A percentile compares a stretch with the other conserved stretches of the same genome.
Evolutionary conservation across 2,113 vertebrate species (phyloP).

Genomic region (Phalacrocorax brasilianus): DNA sequence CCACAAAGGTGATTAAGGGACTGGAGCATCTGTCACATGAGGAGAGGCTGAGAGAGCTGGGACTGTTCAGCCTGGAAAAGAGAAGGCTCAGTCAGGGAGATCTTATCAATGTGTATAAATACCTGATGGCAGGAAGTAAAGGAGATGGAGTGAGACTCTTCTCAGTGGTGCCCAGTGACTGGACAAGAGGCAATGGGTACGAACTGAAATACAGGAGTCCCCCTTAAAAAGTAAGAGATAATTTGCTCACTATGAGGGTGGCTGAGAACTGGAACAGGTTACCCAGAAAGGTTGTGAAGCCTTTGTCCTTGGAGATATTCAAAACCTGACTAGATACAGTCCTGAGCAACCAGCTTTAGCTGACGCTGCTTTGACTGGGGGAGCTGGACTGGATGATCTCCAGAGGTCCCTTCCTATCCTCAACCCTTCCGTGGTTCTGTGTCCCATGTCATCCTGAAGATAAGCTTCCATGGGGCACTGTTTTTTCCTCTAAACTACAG

Average conservation of each 20-base stretch:
- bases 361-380: neutral
- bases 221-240: neutral
- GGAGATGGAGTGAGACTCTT: neutral
- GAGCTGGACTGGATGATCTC: neutral
- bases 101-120: neutral
- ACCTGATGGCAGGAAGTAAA: neutral
- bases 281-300: neutral
- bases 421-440: neutral
- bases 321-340: neutral
- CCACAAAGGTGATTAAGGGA: neutral
- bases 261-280: neutral
- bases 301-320: neutral
- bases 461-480: neutral
- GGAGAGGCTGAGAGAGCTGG: neutral
- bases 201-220: neutral
- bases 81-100: neutral
- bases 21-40: neutral
- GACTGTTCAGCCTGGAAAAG: neutral
- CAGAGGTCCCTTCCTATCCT: neutral
- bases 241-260: neutral
- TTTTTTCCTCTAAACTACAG: neutral
- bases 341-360: neutral
- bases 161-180: neutral
- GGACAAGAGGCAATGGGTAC: neutral
- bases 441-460: fast-evolving